These are phyloP conservation scores for Porites rus DNA, from an alignment of 92 coral and sea anemone genomes.

Conservation along the genomic window DNA sequence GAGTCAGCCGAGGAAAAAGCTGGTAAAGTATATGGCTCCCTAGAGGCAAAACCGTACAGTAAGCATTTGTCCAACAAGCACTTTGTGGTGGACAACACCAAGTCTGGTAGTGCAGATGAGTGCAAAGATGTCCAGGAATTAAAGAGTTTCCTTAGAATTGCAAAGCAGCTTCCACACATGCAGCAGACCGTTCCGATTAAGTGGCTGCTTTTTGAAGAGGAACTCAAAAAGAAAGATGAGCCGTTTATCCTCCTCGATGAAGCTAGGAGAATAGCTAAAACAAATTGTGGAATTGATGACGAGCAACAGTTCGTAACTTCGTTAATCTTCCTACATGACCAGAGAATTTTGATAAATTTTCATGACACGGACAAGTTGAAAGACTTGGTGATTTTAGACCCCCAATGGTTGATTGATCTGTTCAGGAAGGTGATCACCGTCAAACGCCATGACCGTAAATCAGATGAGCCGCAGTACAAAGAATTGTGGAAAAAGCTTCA, in stretches of 20 bases:
- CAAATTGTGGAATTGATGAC: constrained; percentile 12
- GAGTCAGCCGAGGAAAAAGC: not conserved
- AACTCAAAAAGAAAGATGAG: not conserved
- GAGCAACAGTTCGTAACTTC: not conserved
- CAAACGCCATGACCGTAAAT: constrained; percentile 5
- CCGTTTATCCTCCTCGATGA: constrained; percentile 32
- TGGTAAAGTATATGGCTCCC: constrained; percentile 28
- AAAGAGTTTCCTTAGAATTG: constrained; percentile 32
- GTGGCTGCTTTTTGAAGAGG: constrained; percentile 54
- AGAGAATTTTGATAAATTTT: constrained; percentile 53
- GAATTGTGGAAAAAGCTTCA: constrained; percentile 40
- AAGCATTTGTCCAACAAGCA: constrained; percentile 9
- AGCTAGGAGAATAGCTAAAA: constrained; percentile 43
- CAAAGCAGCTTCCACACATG: constrained; percentile 14
- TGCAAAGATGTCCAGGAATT: constrained; percentile 25
- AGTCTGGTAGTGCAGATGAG: constrained; percentile 39
- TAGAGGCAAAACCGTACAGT: not conserved
- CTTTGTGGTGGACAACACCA: constrained; percentile 66
- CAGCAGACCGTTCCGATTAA: constrained; percentile 27
- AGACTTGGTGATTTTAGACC: constrained; percentile 47
- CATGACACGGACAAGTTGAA: constrained; percentile 18
- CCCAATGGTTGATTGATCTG: constrained; percentile 65
- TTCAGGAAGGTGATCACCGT: constrained; percentile 63
- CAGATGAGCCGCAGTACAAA: not conserved
- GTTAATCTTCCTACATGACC: constrained; percentile 61